Evolutionary conservation across 2,888 invertebrate species (phyloP).

Genomic region (Cataglyphis cursor): DNA sequence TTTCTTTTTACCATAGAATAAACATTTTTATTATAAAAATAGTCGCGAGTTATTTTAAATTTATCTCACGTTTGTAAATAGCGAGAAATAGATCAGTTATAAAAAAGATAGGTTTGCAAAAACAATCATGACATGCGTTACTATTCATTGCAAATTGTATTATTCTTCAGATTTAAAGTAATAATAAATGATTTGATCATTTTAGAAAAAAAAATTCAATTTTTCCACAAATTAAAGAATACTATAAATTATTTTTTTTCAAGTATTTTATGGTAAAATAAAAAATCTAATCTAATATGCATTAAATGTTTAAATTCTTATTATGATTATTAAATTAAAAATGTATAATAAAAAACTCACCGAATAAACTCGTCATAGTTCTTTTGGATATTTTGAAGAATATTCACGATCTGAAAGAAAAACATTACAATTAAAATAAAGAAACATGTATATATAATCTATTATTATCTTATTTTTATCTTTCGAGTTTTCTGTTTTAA

Average conservation of each 20-base stretch:
- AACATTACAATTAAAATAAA: conserved; percentile 11
- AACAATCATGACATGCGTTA: background rate
- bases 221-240: background rate
- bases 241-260: background rate
- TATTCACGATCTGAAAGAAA: background rate
- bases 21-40: background rate
- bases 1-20: background rate
- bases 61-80: background rate
- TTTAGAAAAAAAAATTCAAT: background rate
- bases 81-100: background rate
- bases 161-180: background rate
- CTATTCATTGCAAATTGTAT: background rate
- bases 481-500: background rate
- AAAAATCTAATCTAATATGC: background rate
- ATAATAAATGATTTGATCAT: background rate
- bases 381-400: background rate
- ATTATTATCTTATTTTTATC: background rate
- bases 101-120: background rate
- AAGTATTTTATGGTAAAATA: background rate
- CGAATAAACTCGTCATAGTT: background rate
- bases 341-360: background rate
- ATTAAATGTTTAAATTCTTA: background rate
- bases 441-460: background rate
- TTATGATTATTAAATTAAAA: background rate
- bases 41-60: background rate